Evolutionary conservation across 2,797 vertebrate species (phyloP), one percentile per base, ranked within the genome.

Genomic region (Brachymystax lenok): DNA sequence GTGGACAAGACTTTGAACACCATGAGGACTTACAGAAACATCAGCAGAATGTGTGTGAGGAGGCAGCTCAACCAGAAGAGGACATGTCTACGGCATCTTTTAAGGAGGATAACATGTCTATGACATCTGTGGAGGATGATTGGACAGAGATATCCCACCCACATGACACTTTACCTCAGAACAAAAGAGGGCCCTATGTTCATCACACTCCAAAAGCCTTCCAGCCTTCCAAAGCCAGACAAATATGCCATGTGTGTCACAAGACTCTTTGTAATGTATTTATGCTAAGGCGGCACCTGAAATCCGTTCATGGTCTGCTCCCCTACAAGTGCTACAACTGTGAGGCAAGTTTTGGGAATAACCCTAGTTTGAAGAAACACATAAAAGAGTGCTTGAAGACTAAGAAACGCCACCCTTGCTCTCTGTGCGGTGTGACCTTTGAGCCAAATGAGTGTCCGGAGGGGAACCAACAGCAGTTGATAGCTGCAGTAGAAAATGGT

Each of bases 221-320:
- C 59, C 59, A 63, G 59, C 59, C 59, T 27, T 63, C 59, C 59
- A 63, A 63, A 24, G 59, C 59, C 59, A 63, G 59, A 63, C 59
- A 63, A 12, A 24, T 63, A 21, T 63, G 59, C 14, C 59, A 63
- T 24, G 59, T 63, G 3, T 63, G 59, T 63, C n/a, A 63, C 59
- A 63, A 24, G 59, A 63, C 59, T 24, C n/a, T 63, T 3, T 63
- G 59, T 63, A 63, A 63, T 13, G 21, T 63, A 13, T 63, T 63
- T 24, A 63, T 63, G 59, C 24, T 63, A 21, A 63, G 59, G 27
- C 27, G 59, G 21, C 59, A 63, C 59, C 21, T 63, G 2, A 63
- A 63, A 13, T 63, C 59, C 0, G 3, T 63, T 0, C 59, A 63
- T 24, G 59, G 59, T 13, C 21, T 63, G 59, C 59, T 27, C 5